These are phyloP conservation scores for Crossocerus cetratus DNA, from an alignment of 2,888 invertebrate genomes.

Conservation along the genomic window DNA sequence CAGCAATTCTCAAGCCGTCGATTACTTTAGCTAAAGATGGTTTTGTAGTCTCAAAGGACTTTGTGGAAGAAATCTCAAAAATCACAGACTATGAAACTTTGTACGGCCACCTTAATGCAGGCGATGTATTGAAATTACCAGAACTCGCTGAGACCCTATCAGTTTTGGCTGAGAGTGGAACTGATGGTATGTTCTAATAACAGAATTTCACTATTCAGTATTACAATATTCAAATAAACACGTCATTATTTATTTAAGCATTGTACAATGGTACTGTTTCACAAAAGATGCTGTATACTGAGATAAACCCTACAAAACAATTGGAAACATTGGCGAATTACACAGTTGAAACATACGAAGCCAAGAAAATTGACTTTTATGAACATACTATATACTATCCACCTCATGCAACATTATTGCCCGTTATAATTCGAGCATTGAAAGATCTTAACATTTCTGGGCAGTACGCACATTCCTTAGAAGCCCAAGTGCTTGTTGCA, in stretches of 20 bases:
- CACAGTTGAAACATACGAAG: conserved; percentile 55
- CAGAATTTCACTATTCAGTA: not conserved
- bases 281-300: conserved; percentile 53
- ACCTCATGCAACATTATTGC: conserved; percentile 49
- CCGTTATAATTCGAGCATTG: conserved; percentile 58
- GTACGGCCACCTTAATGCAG: conserved; percentile 77
- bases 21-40: conserved; percentile 80
- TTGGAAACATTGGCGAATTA: conserved; percentile 64
- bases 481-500: conserved; percentile 63
- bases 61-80: conserved; percentile 76
- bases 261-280: conserved; percentile 73
- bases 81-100: conserved; percentile 73
- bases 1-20: conserved; percentile 80
- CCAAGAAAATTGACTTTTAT: conserved; percentile 61
- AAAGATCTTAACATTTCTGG: conserved; percentile 58
- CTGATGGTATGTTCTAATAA: conserved; percentile 65
- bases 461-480: conserved; percentile 62
- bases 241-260: conserved; percentile 60
- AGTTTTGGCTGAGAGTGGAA: conserved; percentile 76
- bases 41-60: conserved; percentile 78
- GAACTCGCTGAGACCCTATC: conserved; percentile 79
- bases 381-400: conserved; percentile 68
- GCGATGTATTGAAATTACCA: conserved; percentile 77
- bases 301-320: conserved; percentile 56
- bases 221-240: not conserved